phyloP scores from a whole-genome alignment of 2,797 vertebrate genomes.

The Lycodopsis pacificus region DNA sequence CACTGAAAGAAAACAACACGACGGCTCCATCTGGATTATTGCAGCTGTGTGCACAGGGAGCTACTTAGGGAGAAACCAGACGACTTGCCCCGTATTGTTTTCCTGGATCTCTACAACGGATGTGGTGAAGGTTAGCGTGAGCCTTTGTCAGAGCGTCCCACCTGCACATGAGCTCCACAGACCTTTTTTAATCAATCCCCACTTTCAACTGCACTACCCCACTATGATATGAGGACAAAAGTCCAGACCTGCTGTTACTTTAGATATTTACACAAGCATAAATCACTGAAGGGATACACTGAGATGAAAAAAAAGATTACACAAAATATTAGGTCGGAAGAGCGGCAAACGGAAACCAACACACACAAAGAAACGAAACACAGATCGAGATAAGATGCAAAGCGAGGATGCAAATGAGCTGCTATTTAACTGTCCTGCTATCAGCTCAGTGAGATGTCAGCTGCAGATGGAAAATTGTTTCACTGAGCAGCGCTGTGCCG shows the following conservation, averaged over 20 bases:
- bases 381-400: conserved; percentile 39
- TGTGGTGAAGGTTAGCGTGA: background rate
- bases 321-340: background rate
- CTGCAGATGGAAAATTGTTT: conserved; percentile 9
- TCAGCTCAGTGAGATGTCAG: conserved; percentile 38
- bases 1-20: background rate
- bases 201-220: background rate
- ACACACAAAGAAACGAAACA: background rate
- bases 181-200: background rate
- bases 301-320: background rate
- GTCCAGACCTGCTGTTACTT: background rate
- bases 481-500: conserved; percentile 1
- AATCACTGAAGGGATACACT: background rate
- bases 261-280: background rate
- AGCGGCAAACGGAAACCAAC: conserved; percentile 9
- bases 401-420: conserved; percentile 33
- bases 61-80: background rate
- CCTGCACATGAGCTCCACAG: background rate
- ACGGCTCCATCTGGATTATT: background rate
- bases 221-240: conserved; percentile 1
- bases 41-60: background rate
- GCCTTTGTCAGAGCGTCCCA: background rate
- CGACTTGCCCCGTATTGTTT: background rate
- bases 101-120: background rate
- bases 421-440: conserved; percentile 19